These are phyloP conservation scores for Nothoprocta pentlandii DNA, from an alignment of 2,113 vertebrate species.

Conservation along the genomic window DNA sequence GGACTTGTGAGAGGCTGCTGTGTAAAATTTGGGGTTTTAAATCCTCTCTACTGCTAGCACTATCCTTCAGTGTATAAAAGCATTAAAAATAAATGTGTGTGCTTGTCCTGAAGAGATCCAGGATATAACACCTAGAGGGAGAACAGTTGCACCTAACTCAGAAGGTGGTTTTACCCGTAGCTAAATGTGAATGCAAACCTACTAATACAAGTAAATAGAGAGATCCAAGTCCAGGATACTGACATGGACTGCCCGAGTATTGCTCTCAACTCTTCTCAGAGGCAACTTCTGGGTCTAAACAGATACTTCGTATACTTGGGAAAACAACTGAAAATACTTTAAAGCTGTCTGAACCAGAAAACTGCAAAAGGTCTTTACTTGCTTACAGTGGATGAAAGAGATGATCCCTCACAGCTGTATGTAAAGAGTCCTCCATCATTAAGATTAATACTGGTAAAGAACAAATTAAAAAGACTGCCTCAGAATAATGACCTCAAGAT, in stretches of 20 bases:
- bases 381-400: slow-evolving; percentile 34
- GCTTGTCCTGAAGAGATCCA: not conserved
- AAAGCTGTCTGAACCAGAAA: slow-evolving; percentile 51
- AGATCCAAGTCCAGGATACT: not conserved
- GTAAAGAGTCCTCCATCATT: slow-evolving; percentile 17
- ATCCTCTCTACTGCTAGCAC: not conserved
- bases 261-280: not conserved
- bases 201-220: not conserved
- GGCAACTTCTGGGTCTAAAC: not conserved
- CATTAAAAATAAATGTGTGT: not conserved
- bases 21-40: not conserved
- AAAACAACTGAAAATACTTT: slow-evolving; percentile 44
- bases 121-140: not conserved
- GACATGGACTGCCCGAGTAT: not conserved
- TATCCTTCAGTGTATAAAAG: not conserved
- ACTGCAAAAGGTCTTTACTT: slow-evolving; percentile 61
- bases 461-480: slow-evolving; percentile 42
- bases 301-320: slow-evolving; percentile 1
- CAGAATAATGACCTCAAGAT: slow-evolving; percentile 42
- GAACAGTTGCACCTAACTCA: not conserved
- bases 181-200: not conserved
- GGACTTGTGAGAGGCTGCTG: not conserved
- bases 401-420: not conserved
- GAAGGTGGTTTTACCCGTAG: not conserved
- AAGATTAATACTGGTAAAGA: slow-evolving; percentile 37